Evolutionary conservation across 1,140 invertebrate genomes (phyloP), one percentile per base, ranked within the genome.

Genomic region (Coenobita brevimanus): DNA sequence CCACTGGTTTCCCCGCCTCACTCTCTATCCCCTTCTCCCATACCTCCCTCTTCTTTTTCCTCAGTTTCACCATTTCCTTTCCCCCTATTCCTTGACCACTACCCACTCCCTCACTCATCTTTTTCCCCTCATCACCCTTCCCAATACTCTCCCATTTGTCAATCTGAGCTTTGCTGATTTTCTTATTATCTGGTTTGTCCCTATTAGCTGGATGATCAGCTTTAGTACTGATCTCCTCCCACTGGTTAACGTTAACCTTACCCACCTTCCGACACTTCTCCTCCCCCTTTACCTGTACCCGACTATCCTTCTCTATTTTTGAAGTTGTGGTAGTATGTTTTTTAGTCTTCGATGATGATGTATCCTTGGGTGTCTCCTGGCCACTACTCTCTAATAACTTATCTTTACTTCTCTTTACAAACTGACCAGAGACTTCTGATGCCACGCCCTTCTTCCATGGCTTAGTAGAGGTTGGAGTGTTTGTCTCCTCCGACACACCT

Each of bases 401-500:
- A 33, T 83, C 57, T 46, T 82, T 84, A 57, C 60, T 88, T 71
- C 79, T 90, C 79, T 90, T 67, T 3, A 90, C 85, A 73, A 67
- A 88, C 64, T 88, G 89, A 62, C 89, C 89, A 3, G 85, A 60
- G 57, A 80, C 85, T 24, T 90, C 85, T 8, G 79, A 21, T 38
- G 87, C 89, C 33, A 84, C 78, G 36, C 89, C 89, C 38, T 80
- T 50, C 30, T 84, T 82, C 89, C 89, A 90, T n/a, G 89, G 89
- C 60, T 90, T 90, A 21, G 43, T 60, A 10, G 89, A 84, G 10
- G 64, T 43, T 43, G 81, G 27, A 57, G 57, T 13, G 21, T 36
- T 64, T 17, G 67, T 30, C 8, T 80, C 78, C 24, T 30, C 76
- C 13, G 85, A 67, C 0, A 71, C 33, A 38, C 38, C 33, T 13